A percentile compares a stretch with the other conserved stretches of the same genome.
Conservation (phyloP, 2,113 vertebrate species). For the Machaerirhynchus nigripectus region DNA sequence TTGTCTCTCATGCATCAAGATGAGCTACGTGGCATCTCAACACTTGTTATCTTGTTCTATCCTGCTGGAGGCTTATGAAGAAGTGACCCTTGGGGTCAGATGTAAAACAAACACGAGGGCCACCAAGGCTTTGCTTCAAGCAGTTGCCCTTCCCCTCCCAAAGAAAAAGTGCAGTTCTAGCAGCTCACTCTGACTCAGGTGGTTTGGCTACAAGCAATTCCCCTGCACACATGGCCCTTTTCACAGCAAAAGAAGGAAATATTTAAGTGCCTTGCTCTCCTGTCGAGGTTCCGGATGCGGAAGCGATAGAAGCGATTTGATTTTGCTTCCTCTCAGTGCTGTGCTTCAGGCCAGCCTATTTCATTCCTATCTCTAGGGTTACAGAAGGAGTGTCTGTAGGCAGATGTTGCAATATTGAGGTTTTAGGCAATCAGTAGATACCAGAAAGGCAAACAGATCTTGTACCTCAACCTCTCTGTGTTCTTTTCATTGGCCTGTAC, state of each 20-base stretch:
- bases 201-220: neutral
- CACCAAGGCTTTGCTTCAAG: neutral
- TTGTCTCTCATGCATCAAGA: neutral
- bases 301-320: neutral
- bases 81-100: neutral
- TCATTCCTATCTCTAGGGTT: neutral
- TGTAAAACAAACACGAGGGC: neutral
- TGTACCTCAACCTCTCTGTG: neutral
- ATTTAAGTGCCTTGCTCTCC: neutral
- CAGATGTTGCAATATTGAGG: neutral
- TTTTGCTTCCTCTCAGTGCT: neutral
- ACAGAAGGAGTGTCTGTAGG: neutral
- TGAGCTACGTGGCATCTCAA: rapidly evolving
- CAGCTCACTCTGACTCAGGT: neutral
- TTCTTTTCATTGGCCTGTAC: neutral
- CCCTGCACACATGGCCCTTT: neutral
- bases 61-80: neutral
- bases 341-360: neutral
- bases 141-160: neutral
- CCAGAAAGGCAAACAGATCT: neutral
- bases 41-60: neutral
- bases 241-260: neutral
- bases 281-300: neutral
- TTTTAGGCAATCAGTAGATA: neutral
- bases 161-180: neutral